phyloP scores from a whole-genome alignment of 2,797 vertebrate species.

The Phataginus tricuspis region DNA sequence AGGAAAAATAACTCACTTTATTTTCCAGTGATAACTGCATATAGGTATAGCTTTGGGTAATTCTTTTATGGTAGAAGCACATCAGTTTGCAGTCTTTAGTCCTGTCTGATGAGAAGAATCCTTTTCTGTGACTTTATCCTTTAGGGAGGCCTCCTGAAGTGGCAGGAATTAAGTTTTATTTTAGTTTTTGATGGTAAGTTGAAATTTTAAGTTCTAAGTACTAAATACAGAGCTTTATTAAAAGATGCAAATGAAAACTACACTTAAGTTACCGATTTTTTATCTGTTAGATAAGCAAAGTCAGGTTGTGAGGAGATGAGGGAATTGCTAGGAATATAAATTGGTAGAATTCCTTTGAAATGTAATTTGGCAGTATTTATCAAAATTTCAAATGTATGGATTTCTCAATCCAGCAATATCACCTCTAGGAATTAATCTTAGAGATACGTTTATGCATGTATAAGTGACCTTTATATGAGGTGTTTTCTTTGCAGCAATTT shows the following conservation, averaged over 20 bases:
- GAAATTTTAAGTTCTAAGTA: not conserved
- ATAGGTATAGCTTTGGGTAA: not conserved
- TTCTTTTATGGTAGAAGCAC: not conserved
- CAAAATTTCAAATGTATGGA: not conserved
- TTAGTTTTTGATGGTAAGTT: not conserved
- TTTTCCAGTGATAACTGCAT: not conserved
- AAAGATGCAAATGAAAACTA: not conserved
- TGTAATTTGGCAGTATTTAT: not conserved
- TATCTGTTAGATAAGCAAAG: not conserved
- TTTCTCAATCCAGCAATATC: not conserved
- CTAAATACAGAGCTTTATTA: not conserved
- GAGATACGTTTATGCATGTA: not conserved
- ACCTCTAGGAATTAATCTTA: not conserved
- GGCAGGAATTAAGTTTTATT: not conserved
- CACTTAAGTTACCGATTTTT: not conserved
- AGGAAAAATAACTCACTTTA: not conserved
- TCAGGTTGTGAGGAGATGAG: not conserved
- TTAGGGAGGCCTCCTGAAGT: not conserved
- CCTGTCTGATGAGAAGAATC: not conserved
- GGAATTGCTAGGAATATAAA: not conserved
- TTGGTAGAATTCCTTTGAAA: slow-evolving; percentile 8
- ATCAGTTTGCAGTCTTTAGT: not conserved
- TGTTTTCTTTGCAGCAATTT: not conserved
- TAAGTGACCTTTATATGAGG: not conserved
- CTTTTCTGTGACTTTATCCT: not conserved